Percentiles rank a stretch among this genome's conserved stretches.
These are phyloP conservation scores for Heliocidaris erythrogramma DNA, from an alignment of 35 echinoderm and acorn worm genomes.

Conservation along the genomic window DNA sequence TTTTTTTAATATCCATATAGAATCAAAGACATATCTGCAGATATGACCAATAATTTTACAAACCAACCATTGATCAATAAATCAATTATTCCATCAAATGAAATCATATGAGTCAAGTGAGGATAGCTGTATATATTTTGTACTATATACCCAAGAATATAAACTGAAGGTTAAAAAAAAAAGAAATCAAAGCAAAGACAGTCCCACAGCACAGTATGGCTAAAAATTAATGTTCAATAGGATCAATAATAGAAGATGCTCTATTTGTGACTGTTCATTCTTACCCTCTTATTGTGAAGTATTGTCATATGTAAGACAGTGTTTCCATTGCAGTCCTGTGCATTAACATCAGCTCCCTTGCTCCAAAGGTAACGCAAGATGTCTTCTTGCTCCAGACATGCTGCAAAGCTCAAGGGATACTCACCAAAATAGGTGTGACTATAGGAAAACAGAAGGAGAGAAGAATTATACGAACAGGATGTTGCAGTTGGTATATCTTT, in stretches of 20 bases:
- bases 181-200: background rate
- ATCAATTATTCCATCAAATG: too few species aligned
- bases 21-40: too few species aligned
- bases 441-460: background rate
- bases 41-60: too few species aligned
- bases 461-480: background rate
- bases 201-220: background rate
- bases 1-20: too few species aligned
- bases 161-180: background rate
- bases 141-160: background rate
- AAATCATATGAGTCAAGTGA: background rate
- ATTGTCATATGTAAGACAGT: slow-evolving; percentile 85
- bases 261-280: background rate
- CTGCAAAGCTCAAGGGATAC: slow-evolving; percentile 88
- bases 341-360: slow-evolving; percentile 78
- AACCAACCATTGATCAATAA: too few species aligned
- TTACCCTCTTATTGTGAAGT: slow-evolving; percentile 86
- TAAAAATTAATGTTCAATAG: background rate
- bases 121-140: background rate
- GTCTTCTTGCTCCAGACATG: slow-evolving; percentile 71
- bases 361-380: slow-evolving; percentile 77
- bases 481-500: background rate
- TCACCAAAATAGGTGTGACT: slow-evolving; percentile 93
- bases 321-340: slow-evolving; percentile 91
- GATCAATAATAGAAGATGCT: background rate